Evolutionary conservation across 2,113 vertebrate genomes (phyloP), one percentile per base, ranked within the genome.

Genomic region (Indri indri): DNA sequence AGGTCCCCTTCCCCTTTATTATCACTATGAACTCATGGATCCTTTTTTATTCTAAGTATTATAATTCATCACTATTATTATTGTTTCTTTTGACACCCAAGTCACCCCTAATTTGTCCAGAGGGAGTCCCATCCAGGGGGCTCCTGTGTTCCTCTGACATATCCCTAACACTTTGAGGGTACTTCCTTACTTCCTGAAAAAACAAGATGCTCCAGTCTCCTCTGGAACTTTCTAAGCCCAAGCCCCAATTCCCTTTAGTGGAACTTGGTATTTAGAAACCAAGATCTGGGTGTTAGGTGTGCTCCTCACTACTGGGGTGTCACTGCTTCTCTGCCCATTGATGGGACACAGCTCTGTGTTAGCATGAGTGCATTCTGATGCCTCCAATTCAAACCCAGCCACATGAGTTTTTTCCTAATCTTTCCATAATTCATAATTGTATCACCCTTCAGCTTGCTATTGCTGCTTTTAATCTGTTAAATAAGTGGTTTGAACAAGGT

Each of bases 231-330:
- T 37, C 80, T 14, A 23, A 68, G 20, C 14, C 22, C 30, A 52
- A 86, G 59, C 52, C 17, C 50, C 61, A 52, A 54, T 42, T 91
- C 32, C 12, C 79, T 89, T 89, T 70, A 47, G 71, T 42, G 81
- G 30, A 82, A 93, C 84, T 54, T 30, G 63, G 47, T 7, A 59
- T 65, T 59, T 71, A 84, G 82, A 71, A 88, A 17, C 37, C 22
- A 63, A 45, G 66, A 92, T 50, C 32, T 27, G 25, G 25, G 40
- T 65, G 30, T 20, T 47, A 61, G 77, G 57, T 52, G 8, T 84
- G 47, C 20, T 77, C 1, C 14, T 5, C 30, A 20, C 42, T 61
- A 0, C n/a, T 61, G 34, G n/a, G 6, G 18, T 9, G 10, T 32
- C 23, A 23, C 32, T 23, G 50, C 45, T 40, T 37, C 52, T 65